Conservation (phyloP, 2,888 invertebrate species). For the Harpalus rufipes region DNA sequence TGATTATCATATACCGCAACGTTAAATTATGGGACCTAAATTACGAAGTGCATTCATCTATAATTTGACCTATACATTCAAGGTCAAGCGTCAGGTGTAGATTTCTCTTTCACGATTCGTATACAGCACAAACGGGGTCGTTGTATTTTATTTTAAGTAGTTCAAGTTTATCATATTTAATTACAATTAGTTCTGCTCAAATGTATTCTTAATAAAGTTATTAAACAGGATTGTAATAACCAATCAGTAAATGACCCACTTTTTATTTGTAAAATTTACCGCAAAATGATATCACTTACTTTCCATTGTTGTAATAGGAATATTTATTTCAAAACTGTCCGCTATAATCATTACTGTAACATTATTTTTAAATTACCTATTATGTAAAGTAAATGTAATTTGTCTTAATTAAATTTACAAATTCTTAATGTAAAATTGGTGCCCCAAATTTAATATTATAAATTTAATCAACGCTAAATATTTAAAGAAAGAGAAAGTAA, state of each 20-base stretch:
- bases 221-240: neutral
- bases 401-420: too few relatives aligned
- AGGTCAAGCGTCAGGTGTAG: constrained; percentile 32
- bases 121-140: constrained; percentile 30
- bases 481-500: neutral
- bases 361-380: too few relatives aligned
- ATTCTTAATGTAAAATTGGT: neutral
- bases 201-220: neutral
- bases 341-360: too few relatives aligned
- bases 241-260: constrained; percentile 14
- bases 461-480: neutral
- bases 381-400: too few relatives aligned
- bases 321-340: neutral
- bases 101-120: constrained; percentile 39
- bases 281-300: constrained; percentile 16
- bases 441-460: neutral
- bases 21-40: neutral
- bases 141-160: constrained; percentile 10
- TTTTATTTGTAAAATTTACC: constrained; percentile 32
- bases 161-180: constrained; percentile 14
- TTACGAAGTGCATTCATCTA: constrained; percentile 17
- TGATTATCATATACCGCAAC: neutral
- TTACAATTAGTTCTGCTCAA: neutral
- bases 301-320: constrained; percentile 11
- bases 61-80: constrained; percentile 11